Conservation (phyloP, 2,113 vertebrate species). For the Genyomyrus donnyi region DNA sequence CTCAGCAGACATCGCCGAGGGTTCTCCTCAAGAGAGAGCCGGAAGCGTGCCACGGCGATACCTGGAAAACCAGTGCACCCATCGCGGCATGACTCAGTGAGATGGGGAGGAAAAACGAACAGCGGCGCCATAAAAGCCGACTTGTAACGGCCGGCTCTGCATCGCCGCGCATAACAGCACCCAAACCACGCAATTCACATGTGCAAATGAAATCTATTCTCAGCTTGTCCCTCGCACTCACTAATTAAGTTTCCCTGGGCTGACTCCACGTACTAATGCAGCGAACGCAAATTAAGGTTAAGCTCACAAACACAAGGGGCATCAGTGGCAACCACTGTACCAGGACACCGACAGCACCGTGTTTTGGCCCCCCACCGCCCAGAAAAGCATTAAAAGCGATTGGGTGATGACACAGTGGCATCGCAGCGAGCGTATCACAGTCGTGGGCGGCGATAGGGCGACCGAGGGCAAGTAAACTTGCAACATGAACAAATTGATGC, state of each 20-base stretch:
- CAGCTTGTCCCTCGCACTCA: not conserved
- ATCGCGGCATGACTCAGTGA: not conserved
- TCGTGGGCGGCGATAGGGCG: not conserved
- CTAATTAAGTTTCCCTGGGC: not conserved
- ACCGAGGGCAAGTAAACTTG: not conserved
- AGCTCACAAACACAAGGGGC: not conserved
- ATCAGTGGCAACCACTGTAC: not conserved
- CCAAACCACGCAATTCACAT: not conserved
- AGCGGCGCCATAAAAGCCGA: not conserved
- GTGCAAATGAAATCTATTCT: not conserved
- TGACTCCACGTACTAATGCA: not conserved
- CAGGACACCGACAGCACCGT: not conserved
- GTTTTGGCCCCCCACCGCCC: not conserved
- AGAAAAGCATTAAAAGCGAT: not conserved
- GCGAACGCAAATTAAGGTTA: not conserved
- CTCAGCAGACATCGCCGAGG: not conserved
- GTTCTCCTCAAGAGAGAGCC: not conserved
- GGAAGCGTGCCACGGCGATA: not conserved
- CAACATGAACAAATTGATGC: constrained; percentile 39
- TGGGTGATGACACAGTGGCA: not conserved
- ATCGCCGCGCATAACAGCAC: not conserved
- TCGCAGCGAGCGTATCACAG: not conserved
- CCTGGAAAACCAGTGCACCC: not conserved
- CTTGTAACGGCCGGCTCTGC: not conserved
- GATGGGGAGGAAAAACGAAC: not conserved